Evolutionary conservation across 2,888 invertebrate species (phyloP).

Genomic region (Oscheius sp.): DNA sequence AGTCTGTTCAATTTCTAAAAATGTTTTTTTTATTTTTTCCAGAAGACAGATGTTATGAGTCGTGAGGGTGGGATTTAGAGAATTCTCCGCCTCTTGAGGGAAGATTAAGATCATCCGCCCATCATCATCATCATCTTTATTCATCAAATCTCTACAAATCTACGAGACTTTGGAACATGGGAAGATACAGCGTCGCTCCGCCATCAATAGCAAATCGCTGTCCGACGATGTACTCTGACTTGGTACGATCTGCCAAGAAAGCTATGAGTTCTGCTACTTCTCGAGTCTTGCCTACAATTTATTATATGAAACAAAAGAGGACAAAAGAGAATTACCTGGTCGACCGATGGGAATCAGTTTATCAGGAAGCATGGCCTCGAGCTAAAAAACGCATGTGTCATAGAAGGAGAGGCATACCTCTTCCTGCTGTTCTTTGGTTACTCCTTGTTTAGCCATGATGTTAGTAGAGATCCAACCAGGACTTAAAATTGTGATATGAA

Average conservation of each 20-base stretch:
- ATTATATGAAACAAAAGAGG: too few relatives aligned
- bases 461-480: conserved; percentile 19
- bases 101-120: too few relatives aligned
- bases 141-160: background rate
- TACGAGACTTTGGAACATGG: background rate
- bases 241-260: conserved; percentile 36
- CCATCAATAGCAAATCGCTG: conserved; percentile 35
- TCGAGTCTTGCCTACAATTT: background rate
- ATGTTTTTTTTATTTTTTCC: too few relatives aligned
- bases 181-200: background rate
- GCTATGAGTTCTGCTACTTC: conserved; percentile 37
- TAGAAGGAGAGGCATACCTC: background rate
- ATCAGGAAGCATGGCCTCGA: background rate
- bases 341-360: background rate
- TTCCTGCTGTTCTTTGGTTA: background rate
- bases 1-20: too few relatives aligned
- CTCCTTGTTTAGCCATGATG: conserved; percentile 27
- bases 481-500: background rate
- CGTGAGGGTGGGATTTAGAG: too few relatives aligned
- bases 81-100: too few relatives aligned
- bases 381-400: background rate
- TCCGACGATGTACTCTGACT: conserved; percentile 40
- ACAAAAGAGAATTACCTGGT: too few relatives aligned
- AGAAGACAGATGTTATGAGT: too few relatives aligned
- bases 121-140: too few relatives aligned